Conservation (phyloP, 2,113 vertebrate genomes). For the Meriones unguiculatus region DNA sequence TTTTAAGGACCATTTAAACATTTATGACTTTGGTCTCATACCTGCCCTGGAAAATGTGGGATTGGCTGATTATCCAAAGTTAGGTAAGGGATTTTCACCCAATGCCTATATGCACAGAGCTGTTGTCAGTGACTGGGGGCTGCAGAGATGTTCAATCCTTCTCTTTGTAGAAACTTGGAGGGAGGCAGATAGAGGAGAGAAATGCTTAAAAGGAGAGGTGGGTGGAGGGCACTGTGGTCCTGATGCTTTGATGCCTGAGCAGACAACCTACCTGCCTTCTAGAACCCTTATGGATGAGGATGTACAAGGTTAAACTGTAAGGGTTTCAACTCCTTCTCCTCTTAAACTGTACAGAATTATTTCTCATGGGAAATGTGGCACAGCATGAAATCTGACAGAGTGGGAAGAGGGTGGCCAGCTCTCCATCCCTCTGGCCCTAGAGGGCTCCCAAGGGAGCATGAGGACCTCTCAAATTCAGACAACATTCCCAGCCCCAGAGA, state of each 20-base stretch:
- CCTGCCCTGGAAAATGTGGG: not conserved
- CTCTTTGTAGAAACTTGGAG: not conserved
- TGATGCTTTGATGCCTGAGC: not conserved
- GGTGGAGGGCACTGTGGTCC: accelerated
- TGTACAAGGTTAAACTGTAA: not conserved
- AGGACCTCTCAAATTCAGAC: not conserved
- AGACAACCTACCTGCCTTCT: too few relatives aligned
- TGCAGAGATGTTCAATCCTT: not conserved
- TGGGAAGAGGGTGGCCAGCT: not conserved
- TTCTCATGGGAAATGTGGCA: not conserved
- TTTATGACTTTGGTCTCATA: not conserved
- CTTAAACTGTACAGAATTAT: not conserved
- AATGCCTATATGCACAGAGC: accelerated
- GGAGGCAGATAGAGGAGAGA: not conserved
- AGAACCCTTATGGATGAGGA: not conserved
- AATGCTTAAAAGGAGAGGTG: not conserved
- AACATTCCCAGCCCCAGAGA: not conserved
- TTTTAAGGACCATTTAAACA: not conserved
- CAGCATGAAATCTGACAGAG: not conserved
- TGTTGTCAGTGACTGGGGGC: not conserved
- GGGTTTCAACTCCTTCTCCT: not conserved
- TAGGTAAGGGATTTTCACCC: not conserved
- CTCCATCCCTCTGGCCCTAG: not conserved
- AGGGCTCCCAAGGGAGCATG: not conserved
- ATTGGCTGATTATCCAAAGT: not conserved